Base-by-base conservation (phyloP, 2,888 invertebrate genomes). In the Adineta ricciae region DNA sequence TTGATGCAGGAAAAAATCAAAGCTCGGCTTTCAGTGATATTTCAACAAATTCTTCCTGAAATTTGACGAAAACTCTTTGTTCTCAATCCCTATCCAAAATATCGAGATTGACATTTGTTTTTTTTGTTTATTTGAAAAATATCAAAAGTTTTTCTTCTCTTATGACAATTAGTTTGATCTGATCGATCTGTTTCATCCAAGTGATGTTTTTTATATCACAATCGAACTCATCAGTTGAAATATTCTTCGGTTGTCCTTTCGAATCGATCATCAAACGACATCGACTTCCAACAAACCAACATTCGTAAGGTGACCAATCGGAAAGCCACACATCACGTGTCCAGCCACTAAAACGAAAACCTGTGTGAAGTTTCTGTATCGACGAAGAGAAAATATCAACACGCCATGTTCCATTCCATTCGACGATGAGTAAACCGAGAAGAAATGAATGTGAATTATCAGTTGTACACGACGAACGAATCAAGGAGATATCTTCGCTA, bases 1-100 rank as follows among this genome's bases (percentile, higher is more conserved):
- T n/a, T n/a, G n/a, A 93, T 94, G 87, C 93, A 92, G 89, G 96
- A 96, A 88, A 93, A 93, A 88, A 93, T 94, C 88, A 93, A 95
- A 56, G 27, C n/a, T 2, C 56, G 14, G 27, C 56, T 27, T 56
- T 56, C 14, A 27, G 27, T 56, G n/a, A 56, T 56, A n/a, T 46
- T 8, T 46, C 5, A 46, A 8, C 46, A 46, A 46, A 46, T 46
- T 46, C 46, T 46, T 8, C 46, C 46, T 8, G 46, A 46, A 46
- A 46, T 46, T 46, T 11, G 46, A 46, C 8, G 11, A 46, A 46
- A 46, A 46, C 46, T 46, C 46, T 46, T 46, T 46, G 46, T 5
- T 46, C 5, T 46, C 11, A 46, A 46, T 46, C 46, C 11, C 11
- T 46, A 8, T 46, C 46, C 11, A n/a, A 87, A 97, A 97, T 93